Evolutionary conservation across 2,113 vertebrate species (phyloP).

Genomic region (Oryzias melastigma): DNA sequence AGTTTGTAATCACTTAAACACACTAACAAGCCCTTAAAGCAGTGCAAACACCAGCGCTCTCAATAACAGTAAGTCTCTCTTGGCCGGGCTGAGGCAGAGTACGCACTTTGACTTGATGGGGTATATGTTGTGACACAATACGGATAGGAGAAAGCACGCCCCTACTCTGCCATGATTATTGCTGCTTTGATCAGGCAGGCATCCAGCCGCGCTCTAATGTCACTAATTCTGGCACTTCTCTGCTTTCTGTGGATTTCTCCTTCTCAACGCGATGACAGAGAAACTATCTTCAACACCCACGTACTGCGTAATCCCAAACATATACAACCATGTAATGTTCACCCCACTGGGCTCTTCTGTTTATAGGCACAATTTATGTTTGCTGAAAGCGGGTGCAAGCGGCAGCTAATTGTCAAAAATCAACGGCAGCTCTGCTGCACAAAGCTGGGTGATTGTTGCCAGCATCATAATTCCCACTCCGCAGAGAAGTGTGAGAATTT

Average conservation of each 20-base stretch:
- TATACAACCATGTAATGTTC: constrained; percentile 23
- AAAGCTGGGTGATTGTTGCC: constrained; percentile 58
- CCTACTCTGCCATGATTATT: constrained; percentile 52
- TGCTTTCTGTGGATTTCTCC: constrained; percentile 39
- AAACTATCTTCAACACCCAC: constrained; percentile 33
- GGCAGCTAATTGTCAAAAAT: constrained; percentile 54
- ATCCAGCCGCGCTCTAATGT: constrained; percentile 52
- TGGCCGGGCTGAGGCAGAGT: constrained; percentile 26
- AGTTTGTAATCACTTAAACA: constrained; percentile 51
- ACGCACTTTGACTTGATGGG: constrained; percentile 7
- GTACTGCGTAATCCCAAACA: constrained; percentile 35
- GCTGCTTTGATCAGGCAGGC: constrained; percentile 60
- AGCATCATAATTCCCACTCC: constrained; percentile 54
- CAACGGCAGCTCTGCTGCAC: constrained; percentile 44
- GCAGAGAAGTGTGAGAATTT: constrained; percentile 54
- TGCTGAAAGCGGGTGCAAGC: constrained; percentile 28
- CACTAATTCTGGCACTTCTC: constrained; percentile 57
- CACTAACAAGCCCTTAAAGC: constrained; percentile 58
- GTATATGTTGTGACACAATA: constrained; percentile 27
- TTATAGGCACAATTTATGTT: constrained; percentile 17
- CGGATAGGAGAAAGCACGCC: constrained; percentile 37
- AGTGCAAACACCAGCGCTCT: constrained; percentile 46
- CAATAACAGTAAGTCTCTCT: constrained; percentile 42
- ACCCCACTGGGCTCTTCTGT: constrained; percentile 34
- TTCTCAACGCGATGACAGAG: constrained; percentile 29